A percentile compares a stretch with the other conserved stretches of the same genome.
These are phyloP conservation scores for Portunus trituberculatus DNA, from an alignment of 1,140 invertebrate genomes.

Conservation along the genomic window DNA sequence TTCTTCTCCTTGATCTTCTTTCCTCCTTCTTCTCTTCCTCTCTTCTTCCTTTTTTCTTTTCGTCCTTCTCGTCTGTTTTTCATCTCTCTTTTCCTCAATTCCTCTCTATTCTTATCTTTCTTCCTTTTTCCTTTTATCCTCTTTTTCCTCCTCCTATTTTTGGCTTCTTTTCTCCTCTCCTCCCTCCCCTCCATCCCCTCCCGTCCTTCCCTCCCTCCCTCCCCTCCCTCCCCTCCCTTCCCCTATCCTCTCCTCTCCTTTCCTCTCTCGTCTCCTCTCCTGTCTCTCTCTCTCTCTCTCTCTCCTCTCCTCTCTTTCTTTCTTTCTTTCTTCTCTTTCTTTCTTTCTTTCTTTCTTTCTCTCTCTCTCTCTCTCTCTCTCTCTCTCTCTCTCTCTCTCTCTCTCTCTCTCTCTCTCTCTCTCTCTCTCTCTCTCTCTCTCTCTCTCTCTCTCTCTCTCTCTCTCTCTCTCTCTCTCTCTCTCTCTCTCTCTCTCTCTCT, in stretches of 20 bases:
- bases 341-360: neutral
- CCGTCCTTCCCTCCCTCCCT: neutral
- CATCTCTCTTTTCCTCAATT: too few species aligned
- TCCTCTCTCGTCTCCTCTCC: too few species aligned
- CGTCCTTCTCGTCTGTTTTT: too few species aligned
- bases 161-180: too few species aligned
- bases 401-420: neutral
- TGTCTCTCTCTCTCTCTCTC: neutral
- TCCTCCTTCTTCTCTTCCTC: neutral
- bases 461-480: neutral
- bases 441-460: neutral
- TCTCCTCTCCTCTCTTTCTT: neutral
- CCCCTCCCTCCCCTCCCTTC: neutral
- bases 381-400: neutral
- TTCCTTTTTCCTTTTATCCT: neutral
- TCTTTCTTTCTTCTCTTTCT: neutral
- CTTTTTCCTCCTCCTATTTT: neutral
- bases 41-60: too few species aligned
- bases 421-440: neutral
- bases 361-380: neutral
- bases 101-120: too few species aligned
- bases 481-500: neutral
- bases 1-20: neutral
- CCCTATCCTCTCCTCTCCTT: neutral
- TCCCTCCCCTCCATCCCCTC: neutral